Evolutionary conservation across 1,140 invertebrate genomes (phyloP).

Genomic region (Carposina sasakii): DNA sequence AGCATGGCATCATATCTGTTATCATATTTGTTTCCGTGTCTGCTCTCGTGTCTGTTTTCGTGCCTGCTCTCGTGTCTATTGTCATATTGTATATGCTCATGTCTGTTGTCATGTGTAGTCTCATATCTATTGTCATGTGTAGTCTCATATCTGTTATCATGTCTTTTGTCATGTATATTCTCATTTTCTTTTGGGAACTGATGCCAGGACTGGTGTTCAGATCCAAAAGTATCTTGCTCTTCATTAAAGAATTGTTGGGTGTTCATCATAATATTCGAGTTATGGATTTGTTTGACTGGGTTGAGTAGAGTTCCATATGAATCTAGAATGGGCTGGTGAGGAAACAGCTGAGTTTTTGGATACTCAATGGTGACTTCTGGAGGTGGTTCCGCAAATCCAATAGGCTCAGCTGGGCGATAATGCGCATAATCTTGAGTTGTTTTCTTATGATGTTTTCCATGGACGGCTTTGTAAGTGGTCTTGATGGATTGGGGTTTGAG

Average conservation of each 20-base stretch:
- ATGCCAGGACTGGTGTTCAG: constrained; percentile 29
- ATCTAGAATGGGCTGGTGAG: constrained; percentile 41
- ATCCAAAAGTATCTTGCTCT: constrained; percentile 17
- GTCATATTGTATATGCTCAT: too few relatives aligned
- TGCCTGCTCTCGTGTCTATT: too few relatives aligned
- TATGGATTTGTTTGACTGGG: constrained; percentile 21
- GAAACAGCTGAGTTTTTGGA: constrained; percentile 21
- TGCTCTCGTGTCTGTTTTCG: too few relatives aligned
- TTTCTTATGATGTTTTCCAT: constrained; percentile 36
- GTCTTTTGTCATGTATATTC: too few relatives aligned
- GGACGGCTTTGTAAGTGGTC: constrained; percentile 27
- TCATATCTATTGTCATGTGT: too few relatives aligned
- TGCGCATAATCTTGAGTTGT: constrained; percentile 20
- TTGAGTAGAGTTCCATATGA: constrained; percentile 36
- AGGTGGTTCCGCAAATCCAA: constrained; percentile 51
- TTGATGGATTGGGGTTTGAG: too few relatives aligned
- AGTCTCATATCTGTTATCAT: too few relatives aligned
- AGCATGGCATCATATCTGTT: too few relatives aligned
- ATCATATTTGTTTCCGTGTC: too few relatives aligned
- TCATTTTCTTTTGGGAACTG: too few relatives aligned
- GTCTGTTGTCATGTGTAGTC: too few relatives aligned
- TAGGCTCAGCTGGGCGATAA: constrained; percentile 29
- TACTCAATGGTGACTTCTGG: constrained; percentile 22
- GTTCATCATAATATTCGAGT: constrained; percentile 18
- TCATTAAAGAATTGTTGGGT: constrained; percentile 15